Evolutionary conservation across 2,888 invertebrate species (phyloP), one percentile per base, ranked within the genome.

Genomic region (Candidula unifasciata): DNA sequence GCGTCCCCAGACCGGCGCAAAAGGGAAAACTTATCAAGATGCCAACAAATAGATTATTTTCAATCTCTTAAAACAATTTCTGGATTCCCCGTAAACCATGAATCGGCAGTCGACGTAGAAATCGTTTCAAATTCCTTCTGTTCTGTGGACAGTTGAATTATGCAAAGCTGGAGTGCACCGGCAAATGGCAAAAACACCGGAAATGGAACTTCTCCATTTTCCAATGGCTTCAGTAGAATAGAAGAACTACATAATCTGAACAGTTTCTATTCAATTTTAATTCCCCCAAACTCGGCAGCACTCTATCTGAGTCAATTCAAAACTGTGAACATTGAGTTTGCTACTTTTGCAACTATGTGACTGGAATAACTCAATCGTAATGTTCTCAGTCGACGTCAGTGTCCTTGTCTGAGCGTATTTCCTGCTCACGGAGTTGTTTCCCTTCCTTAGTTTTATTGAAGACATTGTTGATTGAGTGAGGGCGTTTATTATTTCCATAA

Each of bases 61-160:
- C 79, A 79, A 79, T 79, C 79, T 79, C 30, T 79, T 66, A 30
- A 79, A 79, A 79, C 79, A 64, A 68, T 79, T 79, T 79, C 79
- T 68, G 10, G 68, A 68, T 68, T 68, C 18, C 24, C 18, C 30
- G 33, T 30, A 66, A 44, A 2, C 21, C 18, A 13, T 44, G 44
- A 13, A 1, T 44, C 13, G 8, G 44, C 8, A 44, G 44, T 10
- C 8, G 13, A 44, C 44, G 44, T 44, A 44, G 21, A 0, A 74
- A 13, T 16, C 27, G 21, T 30, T 2, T 74, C 74, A 21, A 52
- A 74, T 54, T 54, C 21, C 27, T 54, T 52, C 52, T 54, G 74
- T 18, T 3, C 30, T 54, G n/a, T 30, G 5, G 74, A 74, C 74
- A 54, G 27, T 74, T 74, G 54, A 74, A 74, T 74, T 74, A 74